Evolutionary conservation across 1,140 invertebrate species (phyloP).

Genomic region (Rhopalosiphum padi): DNA sequence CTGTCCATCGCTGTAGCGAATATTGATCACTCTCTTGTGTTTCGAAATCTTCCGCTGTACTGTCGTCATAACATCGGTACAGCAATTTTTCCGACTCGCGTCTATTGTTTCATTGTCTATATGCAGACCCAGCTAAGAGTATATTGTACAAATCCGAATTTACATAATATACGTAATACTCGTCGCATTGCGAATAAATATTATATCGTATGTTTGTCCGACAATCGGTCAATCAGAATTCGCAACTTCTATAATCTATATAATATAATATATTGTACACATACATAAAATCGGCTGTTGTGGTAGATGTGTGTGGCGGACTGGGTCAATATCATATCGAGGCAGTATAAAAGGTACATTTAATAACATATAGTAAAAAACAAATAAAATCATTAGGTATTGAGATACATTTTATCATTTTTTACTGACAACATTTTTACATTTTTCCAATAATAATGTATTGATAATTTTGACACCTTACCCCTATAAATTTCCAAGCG

Average conservation of each 20-base stretch:
- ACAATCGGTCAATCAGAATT: background rate
- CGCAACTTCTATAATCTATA: background rate
- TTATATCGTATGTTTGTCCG: background rate
- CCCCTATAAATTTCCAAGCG: background rate
- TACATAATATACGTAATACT: background rate
- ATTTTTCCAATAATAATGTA: background rate
- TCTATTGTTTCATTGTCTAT: slow-evolving; percentile 24
- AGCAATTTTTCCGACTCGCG: background rate
- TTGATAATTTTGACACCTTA: background rate
- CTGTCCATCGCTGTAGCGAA: background rate
- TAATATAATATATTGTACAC: background rate
- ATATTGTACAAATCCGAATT: background rate
- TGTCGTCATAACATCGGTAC: background rate
- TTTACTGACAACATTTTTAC: background rate
- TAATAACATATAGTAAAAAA: background rate
- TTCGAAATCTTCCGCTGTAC: background rate
- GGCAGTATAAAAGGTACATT: background rate
- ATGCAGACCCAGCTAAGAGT: background rate
- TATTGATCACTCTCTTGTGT: background rate
- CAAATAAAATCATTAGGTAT: background rate
- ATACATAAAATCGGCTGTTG: background rate
- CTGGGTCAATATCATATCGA: background rate
- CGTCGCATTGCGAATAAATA: background rate
- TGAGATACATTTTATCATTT: background rate
- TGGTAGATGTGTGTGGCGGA: background rate